Evolutionary conservation across 2,888 invertebrate genomes (phyloP).

Genomic region (Lasioglossum pauxillum): DNA sequence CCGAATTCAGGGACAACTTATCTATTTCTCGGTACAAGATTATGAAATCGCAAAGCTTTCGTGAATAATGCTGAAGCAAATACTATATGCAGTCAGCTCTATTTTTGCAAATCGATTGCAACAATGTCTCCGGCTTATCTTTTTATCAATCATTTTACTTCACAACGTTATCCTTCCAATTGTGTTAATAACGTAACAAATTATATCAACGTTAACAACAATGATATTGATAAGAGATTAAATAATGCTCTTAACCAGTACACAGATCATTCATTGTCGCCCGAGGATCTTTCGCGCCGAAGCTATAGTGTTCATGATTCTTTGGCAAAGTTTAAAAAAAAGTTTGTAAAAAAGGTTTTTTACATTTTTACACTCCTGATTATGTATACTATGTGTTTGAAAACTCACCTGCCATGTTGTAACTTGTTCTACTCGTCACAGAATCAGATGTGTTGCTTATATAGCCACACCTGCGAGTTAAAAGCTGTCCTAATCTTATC

Average conservation of each 20-base stretch:
- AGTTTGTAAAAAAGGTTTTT: not conserved
- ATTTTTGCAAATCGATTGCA: not conserved
- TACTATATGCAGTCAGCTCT: not conserved
- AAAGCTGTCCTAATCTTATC: constrained; percentile 76
- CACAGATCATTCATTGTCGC: not conserved
- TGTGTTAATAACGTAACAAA: not conserved
- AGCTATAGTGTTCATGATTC: not conserved
- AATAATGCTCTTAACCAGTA: not conserved
- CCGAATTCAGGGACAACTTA: not conserved
- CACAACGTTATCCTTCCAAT: not conserved
- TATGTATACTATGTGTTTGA: not conserved
- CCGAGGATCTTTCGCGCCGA: not conserved
- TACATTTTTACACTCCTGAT: not conserved
- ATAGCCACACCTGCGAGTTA: constrained; percentile 61
- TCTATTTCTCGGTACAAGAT: not conserved
- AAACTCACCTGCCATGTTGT: constrained; percentile 73
- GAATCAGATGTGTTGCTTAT: constrained; percentile 67
- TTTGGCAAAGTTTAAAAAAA: not conserved
- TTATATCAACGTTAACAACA: not conserved
- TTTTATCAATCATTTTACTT: not conserved
- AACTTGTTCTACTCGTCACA: constrained; percentile 37
- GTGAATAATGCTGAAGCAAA: not conserved
- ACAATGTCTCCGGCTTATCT: not conserved
- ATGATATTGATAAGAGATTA: not conserved
- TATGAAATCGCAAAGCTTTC: not conserved